Percentiles rank a stretch among this genome's conserved stretches.
Evolutionary conservation across 2,888 invertebrate genomes (phyloP).

Genomic region (Antheraea assamensis): DNA sequence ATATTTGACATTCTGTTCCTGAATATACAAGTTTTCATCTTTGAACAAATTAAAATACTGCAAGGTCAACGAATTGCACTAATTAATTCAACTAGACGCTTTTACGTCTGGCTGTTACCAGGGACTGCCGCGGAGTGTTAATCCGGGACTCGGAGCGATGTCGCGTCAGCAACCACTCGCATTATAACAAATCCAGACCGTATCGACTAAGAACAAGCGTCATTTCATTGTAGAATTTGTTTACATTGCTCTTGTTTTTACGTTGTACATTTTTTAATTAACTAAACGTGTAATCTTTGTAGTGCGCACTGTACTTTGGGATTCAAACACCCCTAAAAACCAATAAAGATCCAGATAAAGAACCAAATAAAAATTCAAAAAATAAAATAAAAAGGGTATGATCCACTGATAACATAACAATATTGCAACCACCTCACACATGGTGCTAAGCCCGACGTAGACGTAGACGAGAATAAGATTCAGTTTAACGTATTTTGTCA

Average conservation of each 20-base stretch:
- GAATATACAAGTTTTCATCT: neutral
- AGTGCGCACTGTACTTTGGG: no score
- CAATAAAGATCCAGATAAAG: no score
- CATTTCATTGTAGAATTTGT: neutral
- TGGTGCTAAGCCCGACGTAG: no score
- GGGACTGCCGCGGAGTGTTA: neutral
- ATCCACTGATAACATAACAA: no score
- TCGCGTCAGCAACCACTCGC: neutral
- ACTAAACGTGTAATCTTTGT: no score
- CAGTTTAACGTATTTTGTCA: no score
- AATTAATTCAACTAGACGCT: constrained; percentile 58
- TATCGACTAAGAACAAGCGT: neutral
- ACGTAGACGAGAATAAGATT: no score
- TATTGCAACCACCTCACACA: no score
- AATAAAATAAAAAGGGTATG: no score
- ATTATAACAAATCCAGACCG: neutral
- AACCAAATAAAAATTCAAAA: no score
- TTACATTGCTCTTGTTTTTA: neutral
- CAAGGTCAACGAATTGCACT: constrained; percentile 44
- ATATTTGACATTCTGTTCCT: neutral
- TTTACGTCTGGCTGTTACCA: constrained; percentile 30
- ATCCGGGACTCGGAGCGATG: neutral
- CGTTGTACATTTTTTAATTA: neutral
- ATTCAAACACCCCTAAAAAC: no score
- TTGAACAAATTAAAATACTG: constrained; percentile 38